phyloP scores from a whole-genome alignment of 2,797 vertebrate species.

The Cossypha niveicapilla region DNA sequence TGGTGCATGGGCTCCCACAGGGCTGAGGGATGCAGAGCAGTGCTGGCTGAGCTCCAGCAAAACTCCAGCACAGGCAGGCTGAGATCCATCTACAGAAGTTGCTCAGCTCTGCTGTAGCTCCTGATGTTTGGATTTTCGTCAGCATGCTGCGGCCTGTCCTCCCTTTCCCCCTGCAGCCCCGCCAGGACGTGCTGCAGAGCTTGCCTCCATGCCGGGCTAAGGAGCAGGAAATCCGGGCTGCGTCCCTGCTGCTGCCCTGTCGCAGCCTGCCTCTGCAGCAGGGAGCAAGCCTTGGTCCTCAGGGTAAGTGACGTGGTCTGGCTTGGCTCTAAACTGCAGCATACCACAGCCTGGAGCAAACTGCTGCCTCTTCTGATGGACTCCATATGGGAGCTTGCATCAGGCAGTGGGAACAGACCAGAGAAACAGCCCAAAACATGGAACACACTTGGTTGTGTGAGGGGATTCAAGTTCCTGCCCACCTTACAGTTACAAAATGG shows the following conservation, averaged over 20 bases:
- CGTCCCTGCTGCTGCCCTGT: background rate
- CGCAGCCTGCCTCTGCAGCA: background rate
- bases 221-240: background rate
- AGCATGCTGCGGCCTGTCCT: background rate
- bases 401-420: background rate
- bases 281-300: background rate
- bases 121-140: background rate
- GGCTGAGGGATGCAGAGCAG: background rate
- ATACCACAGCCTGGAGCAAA: background rate
- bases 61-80: background rate
- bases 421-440: background rate
- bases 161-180: background rate
- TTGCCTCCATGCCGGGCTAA: background rate
- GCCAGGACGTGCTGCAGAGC: background rate
- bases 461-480: background rate
- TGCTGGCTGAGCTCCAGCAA: background rate
- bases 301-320: background rate
- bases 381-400: background rate
- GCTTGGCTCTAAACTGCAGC: background rate
- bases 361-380: background rate
- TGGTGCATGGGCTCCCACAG: background rate
- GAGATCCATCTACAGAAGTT: background rate
- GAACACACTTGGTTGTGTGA: background rate
- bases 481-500: background rate
- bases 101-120: background rate